Evolutionary conservation across 2,888 invertebrate genomes (phyloP), one percentile per base, ranked within the genome.

Genomic region (Drosophila dives): DNA sequence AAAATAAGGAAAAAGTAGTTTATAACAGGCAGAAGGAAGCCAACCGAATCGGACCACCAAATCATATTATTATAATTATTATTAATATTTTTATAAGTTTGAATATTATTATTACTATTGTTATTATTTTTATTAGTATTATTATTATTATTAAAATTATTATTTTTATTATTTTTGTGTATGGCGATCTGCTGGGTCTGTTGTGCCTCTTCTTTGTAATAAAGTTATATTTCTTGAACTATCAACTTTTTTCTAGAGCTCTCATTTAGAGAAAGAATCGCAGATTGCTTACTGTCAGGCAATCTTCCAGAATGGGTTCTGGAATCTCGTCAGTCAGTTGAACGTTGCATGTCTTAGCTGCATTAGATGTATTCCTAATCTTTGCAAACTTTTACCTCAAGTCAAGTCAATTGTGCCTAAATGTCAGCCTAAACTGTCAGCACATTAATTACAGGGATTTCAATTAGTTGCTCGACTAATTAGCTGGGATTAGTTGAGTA

Each of bases 391-490:
- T 26, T 26, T 5, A 17, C 10, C 53, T 34, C 23, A 23, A 23
- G 2, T 23, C 20, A 23, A 23, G 20, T 45, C 23, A 10, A 8
- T 29, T 12, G 29, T 45, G 20, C 54, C 55, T 60, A 64, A 71
- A 60, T 58, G 50, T 54, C 61, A 48, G 42, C 51, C 33, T 59
- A 55, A 78, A 60, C 56, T 64, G 65, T 36, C 71, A 38, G 70
- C 48, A 53, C 58, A 54, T 69, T 75, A 70, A 32, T 60, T 58
- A 54, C 65, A 68, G 72, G 58, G 55, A 64, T 72, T 65, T 80
- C 78, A 78, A 78, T 80, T 78, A 65, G 77, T 79, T 77, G 49
- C 33, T 49, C 49, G 66, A 54, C 48, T 78, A 78, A 78, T 78
- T 80, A 80, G 63, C 61, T 63, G 54, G 60, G 56, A 77, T 79